Conservation (phyloP, 2,113 vertebrate species). For the Antennarius striatus region DNA sequence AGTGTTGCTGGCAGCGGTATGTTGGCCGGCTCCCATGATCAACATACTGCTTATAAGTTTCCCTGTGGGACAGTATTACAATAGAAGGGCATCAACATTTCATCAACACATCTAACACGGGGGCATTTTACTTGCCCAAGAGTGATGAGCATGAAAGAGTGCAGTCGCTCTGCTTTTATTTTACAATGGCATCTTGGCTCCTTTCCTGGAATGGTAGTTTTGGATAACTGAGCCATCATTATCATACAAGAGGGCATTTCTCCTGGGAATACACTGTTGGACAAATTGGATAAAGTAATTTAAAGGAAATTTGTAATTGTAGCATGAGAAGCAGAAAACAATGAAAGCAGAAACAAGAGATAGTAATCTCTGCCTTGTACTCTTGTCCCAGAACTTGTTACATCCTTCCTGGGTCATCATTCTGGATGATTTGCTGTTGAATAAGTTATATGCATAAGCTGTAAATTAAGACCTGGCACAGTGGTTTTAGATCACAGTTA, state of each 20-base stretch:
- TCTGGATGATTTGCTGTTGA: too few relatives aligned
- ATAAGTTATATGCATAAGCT: too few relatives aligned
- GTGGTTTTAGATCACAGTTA: too few relatives aligned
- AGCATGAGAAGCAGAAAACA: background rate
- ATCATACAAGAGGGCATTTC: background rate
- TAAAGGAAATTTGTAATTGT: conserved; percentile 28
- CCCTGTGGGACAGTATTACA: conserved; percentile 10
- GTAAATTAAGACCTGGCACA: too few relatives aligned
- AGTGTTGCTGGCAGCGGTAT: conserved; percentile 22
- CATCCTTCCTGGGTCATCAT: too few relatives aligned
- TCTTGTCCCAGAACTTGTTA: too few relatives aligned
- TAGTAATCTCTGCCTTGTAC: too few relatives aligned
- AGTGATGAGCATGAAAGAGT: conserved; percentile 19
- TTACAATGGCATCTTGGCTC: conserved; percentile 1
- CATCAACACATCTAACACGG: conserved; percentile 18
- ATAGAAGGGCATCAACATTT: conserved; percentile 19
- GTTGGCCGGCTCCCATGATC: background rate
- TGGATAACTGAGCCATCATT: too few relatives aligned
- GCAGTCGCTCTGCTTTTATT: conserved; percentile 19
- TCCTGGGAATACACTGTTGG: conserved; percentile 30
- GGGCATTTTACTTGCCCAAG: conserved; percentile 16
- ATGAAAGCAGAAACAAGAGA: background rate
- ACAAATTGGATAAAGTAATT: conserved; percentile 34
- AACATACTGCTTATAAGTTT: conserved; percentile 11
- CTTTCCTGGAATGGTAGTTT: background rate